A percentile compares a stretch with the other conserved stretches of the same genome.
phyloP scores from a whole-genome alignment of 1,140 invertebrate species.

The Scaptomyza hsui region DNA sequence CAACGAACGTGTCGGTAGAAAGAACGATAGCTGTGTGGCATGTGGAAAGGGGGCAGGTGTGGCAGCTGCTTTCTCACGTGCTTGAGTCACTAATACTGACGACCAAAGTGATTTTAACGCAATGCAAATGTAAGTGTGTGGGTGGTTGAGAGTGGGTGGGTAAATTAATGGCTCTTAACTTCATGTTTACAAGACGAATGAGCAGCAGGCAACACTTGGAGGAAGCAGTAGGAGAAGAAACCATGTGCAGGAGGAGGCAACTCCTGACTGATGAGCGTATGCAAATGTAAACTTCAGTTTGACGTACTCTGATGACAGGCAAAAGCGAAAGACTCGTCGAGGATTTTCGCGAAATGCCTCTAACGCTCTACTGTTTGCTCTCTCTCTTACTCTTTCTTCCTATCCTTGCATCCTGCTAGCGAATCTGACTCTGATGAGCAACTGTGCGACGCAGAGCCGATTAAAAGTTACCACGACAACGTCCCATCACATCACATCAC shows the following conservation, averaged over 20 bases:
- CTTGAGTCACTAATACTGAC: slow-evolving; percentile 25
- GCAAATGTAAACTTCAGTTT: slow-evolving; percentile 68
- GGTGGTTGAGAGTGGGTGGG: slow-evolving; percentile 26
- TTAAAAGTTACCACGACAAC: slow-evolving; percentile 79
- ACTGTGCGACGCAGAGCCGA: slow-evolving; percentile 67
- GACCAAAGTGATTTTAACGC: slow-evolving; percentile 48
- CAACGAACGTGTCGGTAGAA: slow-evolving; percentile 53
- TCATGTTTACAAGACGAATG: slow-evolving; percentile 82
- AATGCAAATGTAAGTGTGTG: slow-evolving; percentile 34
- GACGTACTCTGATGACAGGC: slow-evolving; percentile 63
- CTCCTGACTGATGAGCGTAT: slow-evolving; percentile 73
- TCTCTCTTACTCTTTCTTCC: too few species aligned
- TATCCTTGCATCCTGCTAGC: neutral
- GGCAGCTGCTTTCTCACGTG: slow-evolving; percentile 17
- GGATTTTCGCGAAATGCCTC: slow-evolving; percentile 33
- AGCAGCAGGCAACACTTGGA: slow-evolving; percentile 21
- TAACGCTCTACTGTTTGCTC: slow-evolving; percentile 2
- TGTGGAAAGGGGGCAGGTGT: neutral
- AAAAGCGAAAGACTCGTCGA: slow-evolving; percentile 18
- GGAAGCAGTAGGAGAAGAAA: slow-evolving; percentile 13
- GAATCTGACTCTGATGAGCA: slow-evolving; percentile 45
- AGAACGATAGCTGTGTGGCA: neutral
- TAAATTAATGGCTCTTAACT: slow-evolving; percentile 82
- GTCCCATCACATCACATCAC: slow-evolving; percentile 43
- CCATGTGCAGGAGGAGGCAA: slow-evolving; percentile 9